A percentile compares a stretch with the other conserved stretches of the same genome.
Conservation (phyloP, 2,888 invertebrate genomes). For the Apoda limacodes region DNA sequence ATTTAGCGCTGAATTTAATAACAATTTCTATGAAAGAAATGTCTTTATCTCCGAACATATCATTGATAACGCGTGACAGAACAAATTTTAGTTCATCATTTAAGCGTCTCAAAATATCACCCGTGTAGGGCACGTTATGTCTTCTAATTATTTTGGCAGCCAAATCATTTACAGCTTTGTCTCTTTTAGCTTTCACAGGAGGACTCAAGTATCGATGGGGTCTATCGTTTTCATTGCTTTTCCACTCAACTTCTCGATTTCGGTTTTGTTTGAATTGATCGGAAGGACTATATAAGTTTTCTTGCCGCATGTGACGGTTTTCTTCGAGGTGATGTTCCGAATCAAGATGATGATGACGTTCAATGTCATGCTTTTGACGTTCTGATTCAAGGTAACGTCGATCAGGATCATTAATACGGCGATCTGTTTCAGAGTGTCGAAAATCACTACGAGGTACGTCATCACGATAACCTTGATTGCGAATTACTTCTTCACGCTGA, state of each 20-base stretch:
- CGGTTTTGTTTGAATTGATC: too few species aligned
- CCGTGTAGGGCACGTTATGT: constrained; percentile 26
- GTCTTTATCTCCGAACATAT: constrained; percentile 44
- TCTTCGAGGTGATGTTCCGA: constrained; percentile 19
- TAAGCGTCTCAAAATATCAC: constrained; percentile 29
- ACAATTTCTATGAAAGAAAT: constrained; percentile 48
- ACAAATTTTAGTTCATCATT: constrained; percentile 30
- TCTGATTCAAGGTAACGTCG: too few species aligned
- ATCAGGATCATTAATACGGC: too few species aligned
- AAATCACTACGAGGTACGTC: constrained; percentile 13
- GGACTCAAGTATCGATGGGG: constrained; percentile 6
- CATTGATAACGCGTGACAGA: constrained; percentile 28
- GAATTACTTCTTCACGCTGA: constrained; percentile 4
- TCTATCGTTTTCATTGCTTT: constrained; percentile 6
- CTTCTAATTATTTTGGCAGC: constrained; percentile 33
- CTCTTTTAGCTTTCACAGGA: constrained; percentile 30
- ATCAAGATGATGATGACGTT: constrained; percentile 16
- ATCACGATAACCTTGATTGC: constrained; percentile 9
- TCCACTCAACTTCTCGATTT: too few species aligned
- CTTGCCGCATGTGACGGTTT: too few species aligned
- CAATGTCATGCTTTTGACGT: constrained; percentile 6
- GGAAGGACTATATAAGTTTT: too few species aligned
- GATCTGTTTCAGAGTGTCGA: constrained; percentile 6
- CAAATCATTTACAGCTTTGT: constrained; percentile 42
- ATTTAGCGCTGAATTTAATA: constrained; percentile 41